phyloP scores from a whole-genome alignment of 2,797 vertebrate species.

The Siniperca obscura region DNA sequence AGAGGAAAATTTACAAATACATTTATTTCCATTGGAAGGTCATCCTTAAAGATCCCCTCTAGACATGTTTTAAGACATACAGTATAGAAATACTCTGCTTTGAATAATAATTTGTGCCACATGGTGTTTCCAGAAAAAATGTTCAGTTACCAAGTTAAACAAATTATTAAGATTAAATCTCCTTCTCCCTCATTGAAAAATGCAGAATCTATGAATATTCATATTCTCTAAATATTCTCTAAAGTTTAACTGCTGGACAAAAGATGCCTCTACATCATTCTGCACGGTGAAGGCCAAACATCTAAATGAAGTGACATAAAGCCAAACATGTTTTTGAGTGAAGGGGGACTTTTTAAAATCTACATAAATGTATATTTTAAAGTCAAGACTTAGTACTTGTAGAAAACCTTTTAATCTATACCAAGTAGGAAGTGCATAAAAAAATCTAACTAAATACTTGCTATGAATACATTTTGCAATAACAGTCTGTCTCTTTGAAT shows the following conservation, averaged over 20 bases:
- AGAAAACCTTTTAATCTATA: neutral
- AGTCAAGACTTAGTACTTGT: neutral
- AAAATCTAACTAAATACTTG: neutral
- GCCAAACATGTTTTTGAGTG: neutral
- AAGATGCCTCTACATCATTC: neutral
- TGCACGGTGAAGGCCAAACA: slow-evolving; percentile 1
- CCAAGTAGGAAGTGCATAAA: neutral
- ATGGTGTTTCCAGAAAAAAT: neutral
- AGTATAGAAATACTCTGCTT: neutral
- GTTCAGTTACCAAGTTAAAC: neutral
- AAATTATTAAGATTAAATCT: neutral
- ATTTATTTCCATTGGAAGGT: neutral
- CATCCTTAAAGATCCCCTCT: neutral
- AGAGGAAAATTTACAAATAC: neutral
- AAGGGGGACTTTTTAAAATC: neutral
- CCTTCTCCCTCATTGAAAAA: neutral
- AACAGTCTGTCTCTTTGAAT: neutral
- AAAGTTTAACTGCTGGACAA: neutral
- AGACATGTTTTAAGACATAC: neutral
- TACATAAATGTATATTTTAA: neutral
- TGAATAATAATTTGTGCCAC: neutral
- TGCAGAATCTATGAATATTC: neutral
- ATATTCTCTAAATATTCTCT: no score
- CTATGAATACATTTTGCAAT: neutral
- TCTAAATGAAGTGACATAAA: neutral